A percentile compares a stretch with the other conserved stretches of the same genome.
Conservation (phyloP, 2,888 invertebrate genomes). For the Cetonia aurata region DNA sequence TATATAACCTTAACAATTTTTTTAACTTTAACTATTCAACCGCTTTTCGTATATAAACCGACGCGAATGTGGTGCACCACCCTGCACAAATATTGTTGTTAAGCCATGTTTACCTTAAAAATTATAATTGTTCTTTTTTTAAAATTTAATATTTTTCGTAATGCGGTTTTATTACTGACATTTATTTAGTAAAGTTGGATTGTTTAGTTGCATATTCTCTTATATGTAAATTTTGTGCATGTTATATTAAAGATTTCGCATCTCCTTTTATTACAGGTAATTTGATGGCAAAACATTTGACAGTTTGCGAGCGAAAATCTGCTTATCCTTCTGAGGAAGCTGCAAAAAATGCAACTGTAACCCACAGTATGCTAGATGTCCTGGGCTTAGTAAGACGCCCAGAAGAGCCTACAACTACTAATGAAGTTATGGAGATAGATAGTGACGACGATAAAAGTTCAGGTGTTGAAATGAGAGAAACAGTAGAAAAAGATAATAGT, state of each 20-base stretch:
- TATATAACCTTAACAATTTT: too few relatives aligned
- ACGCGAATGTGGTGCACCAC: too few relatives aligned
- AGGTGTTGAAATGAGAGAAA: slow-evolving; percentile 27
- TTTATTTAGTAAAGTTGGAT: too few relatives aligned
- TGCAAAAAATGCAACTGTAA: slow-evolving; percentile 74
- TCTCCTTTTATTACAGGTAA: slow-evolving; percentile 62
- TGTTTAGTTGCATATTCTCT: too few relatives aligned
- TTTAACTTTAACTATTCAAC: too few relatives aligned
- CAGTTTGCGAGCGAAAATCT: slow-evolving; percentile 79
- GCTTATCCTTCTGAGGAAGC: slow-evolving; percentile 77
- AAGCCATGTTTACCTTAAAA: too few relatives aligned
- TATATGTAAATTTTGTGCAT: too few relatives aligned
- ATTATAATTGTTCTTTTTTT: too few relatives aligned
- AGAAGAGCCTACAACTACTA: slow-evolving; percentile 60
- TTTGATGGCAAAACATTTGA: slow-evolving; percentile 77
- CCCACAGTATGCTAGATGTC: slow-evolving; percentile 72
- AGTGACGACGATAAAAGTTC: slow-evolving; percentile 46
- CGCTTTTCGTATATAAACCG: too few relatives aligned
- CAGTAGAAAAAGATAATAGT: slow-evolving; percentile 7
- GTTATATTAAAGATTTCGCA: slow-evolving; percentile 45
- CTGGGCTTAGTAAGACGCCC: slow-evolving; percentile 71
- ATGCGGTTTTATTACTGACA: too few relatives aligned
- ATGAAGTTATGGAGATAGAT: slow-evolving; percentile 49
- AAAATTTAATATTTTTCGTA: too few relatives aligned
- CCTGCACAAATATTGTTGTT: too few relatives aligned